Evolutionary conservation across 2,113 vertebrate species (phyloP), one percentile per base, ranked within the genome.

Genomic region (human): DNA sequence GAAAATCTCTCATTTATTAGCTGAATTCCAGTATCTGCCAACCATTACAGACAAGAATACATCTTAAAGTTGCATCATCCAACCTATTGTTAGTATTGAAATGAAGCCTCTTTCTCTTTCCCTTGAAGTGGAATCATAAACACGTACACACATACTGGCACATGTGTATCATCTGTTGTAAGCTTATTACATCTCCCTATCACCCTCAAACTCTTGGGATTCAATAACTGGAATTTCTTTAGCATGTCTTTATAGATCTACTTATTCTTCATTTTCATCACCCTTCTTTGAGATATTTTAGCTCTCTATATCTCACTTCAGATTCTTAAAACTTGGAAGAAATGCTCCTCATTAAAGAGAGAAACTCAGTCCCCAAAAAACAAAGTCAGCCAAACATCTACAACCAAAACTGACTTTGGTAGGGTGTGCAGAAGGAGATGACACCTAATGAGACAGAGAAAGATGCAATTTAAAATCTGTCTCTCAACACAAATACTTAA

Each of bases 401-500:
- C 5, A 91, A 57, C 13, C 43, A 14, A 78, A 68, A 61, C 32
- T 70, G 30, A 79, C 43, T 30, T 17, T 11, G 57, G 38, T 52
- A 12, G 27, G 7, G 6, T 22, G 12, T 22, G 1, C 2, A 0
- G 10, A 12, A 45, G 25, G 52, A 50, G 25, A 57, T 35, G 40
- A 35, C 27, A n/a, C 18, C 55, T 94, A 85, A 83, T 32, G 43
- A 88, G 81, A 89, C 50, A 73, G 81, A 86, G 27, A 72, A 45
- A 93, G 27, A 38, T 17, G 10, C 0, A 30, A 80, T 30, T 82
- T 90, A 81, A 97, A 96, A 95, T 83, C 78, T 66, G 16, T 78
- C 89, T 40, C 83, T 57, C 66, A 48, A 96, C 38, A 94, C 79
- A 94, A n/a, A 70, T n/a, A 80, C 73, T 83, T 96, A 59, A 84